phyloP scores from a whole-genome alignment of 1,140 invertebrate species.

The Sinonovacula constricta region DNA sequence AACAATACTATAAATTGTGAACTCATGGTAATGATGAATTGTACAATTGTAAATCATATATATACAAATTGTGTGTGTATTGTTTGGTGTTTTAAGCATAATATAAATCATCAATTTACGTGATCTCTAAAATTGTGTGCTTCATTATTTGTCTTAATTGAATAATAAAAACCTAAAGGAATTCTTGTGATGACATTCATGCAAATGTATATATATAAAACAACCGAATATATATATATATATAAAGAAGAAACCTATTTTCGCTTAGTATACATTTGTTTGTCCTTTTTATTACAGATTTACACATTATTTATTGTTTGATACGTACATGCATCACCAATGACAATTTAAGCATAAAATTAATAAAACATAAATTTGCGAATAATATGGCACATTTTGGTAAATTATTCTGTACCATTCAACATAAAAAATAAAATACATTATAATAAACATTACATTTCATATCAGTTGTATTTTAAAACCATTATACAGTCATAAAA shows the following conservation, averaged over 20 bases:
- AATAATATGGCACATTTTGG: neutral
- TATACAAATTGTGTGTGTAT: too few species aligned
- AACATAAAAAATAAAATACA: too few species aligned
- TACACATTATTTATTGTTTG: neutral
- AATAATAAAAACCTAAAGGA: neutral
- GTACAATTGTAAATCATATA: neutral
- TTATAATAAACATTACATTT: too few species aligned
- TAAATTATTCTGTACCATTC: neutral
- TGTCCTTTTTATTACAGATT: neutral
- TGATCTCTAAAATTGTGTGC: neutral
- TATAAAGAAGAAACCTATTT: neutral
- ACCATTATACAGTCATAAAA: too few species aligned
- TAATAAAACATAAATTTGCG: neutral
- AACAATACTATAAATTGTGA: neutral
- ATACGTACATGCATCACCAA: neutral
- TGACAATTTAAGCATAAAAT: neutral
- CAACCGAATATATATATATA: neutral
- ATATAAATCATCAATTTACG: too few species aligned
- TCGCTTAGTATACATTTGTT: neutral
- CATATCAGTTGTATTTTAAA: too few species aligned
- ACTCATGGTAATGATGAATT: neutral
- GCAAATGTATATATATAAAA: neutral
- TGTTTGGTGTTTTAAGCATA: too few species aligned
- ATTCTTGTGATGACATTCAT: neutral
- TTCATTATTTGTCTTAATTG: neutral